phyloP scores from a whole-genome alignment of 2,888 invertebrate species.

The Stratiomys singularior region DNA sequence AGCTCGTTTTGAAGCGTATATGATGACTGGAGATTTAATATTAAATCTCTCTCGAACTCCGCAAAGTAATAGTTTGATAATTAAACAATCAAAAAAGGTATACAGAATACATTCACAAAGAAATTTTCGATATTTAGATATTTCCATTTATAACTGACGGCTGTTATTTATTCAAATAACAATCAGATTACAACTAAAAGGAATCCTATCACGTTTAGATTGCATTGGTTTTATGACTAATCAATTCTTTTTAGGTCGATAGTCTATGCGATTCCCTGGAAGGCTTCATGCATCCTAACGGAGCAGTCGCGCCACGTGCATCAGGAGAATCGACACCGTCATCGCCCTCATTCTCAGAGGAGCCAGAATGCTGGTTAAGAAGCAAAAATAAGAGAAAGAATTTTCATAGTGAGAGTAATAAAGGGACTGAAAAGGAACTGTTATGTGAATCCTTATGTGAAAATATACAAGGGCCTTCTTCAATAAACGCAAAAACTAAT shows the following conservation, averaged over 20 bases:
- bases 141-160: too few relatives aligned
- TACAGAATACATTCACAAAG: background rate
- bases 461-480: slow-evolving; percentile 5
- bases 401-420: slow-evolving; percentile 53
- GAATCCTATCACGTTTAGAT: too few relatives aligned
- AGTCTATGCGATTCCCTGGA: slow-evolving; percentile 64
- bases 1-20: slow-evolving; percentile 87
- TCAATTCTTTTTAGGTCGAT: slow-evolving; percentile 61
- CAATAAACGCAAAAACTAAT: background rate
- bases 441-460: slow-evolving; percentile 57
- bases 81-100: slow-evolving; percentile 67
- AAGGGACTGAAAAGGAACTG: slow-evolving; percentile 60
- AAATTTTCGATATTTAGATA: too few relatives aligned
- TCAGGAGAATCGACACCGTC: slow-evolving; percentile 66
- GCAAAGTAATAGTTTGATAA: slow-evolving; percentile 72
- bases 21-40: slow-evolving; percentile 98
- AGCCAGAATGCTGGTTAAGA: slow-evolving; percentile 59
- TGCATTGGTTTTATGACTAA: too few relatives aligned
- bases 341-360: slow-evolving; percentile 62
- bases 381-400: slow-evolving; percentile 55
- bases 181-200: too few relatives aligned
- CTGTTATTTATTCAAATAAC: too few relatives aligned
- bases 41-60: slow-evolving; percentile 89
- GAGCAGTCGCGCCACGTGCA: slow-evolving; percentile 64
- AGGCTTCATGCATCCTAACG: slow-evolving; percentile 57